Percentiles rank a stretch among this genome's conserved stretches.
Conservation (phyloP, 2,797 vertebrate genomes). For the Momotus momota region DNA sequence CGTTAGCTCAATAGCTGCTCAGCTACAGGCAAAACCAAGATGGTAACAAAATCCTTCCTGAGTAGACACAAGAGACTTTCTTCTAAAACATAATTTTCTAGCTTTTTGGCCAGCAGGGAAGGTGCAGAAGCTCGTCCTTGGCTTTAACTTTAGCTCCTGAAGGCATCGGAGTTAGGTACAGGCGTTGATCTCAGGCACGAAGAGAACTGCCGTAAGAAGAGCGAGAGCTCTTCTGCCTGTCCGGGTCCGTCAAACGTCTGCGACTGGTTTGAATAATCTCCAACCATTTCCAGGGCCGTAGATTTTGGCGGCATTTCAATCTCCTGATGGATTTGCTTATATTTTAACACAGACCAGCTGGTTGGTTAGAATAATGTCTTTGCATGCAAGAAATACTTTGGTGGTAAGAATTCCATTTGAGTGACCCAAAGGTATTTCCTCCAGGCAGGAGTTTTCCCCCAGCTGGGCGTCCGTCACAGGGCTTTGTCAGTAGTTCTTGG, state of each 20-base stretch:
- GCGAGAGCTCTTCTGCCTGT: not conserved
- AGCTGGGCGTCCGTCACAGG: not conserved
- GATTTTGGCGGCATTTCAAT: slow-evolving; percentile 12
- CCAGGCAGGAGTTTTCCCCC: not conserved
- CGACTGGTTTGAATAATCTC: not conserved
- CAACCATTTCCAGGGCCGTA: not conserved
- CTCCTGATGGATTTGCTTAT: not conserved
- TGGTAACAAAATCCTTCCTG: not conserved
- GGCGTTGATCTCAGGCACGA: not conserved
- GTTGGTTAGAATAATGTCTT: not conserved
- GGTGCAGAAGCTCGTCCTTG: not conserved
- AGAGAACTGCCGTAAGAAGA: not conserved
- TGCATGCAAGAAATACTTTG: slow-evolving; percentile 27
- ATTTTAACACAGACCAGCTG: slow-evolving; percentile 35
- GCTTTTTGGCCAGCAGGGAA: not conserved
- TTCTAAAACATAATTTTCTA: not conserved
- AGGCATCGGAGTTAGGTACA: not conserved
- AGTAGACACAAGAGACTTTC: not conserved
- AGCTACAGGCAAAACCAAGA: not conserved
- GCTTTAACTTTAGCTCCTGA: not conserved
- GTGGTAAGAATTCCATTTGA: slow-evolving; percentile 6
- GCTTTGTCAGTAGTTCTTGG: not conserved
- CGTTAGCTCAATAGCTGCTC: not conserved
- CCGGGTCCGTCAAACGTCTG: not conserved
- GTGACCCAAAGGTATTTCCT: slow-evolving; percentile 44